Evolutionary conservation across 2,888 invertebrate genomes (phyloP), one percentile per base, ranked within the genome.

Genomic region (Lobophora halterata): DNA sequence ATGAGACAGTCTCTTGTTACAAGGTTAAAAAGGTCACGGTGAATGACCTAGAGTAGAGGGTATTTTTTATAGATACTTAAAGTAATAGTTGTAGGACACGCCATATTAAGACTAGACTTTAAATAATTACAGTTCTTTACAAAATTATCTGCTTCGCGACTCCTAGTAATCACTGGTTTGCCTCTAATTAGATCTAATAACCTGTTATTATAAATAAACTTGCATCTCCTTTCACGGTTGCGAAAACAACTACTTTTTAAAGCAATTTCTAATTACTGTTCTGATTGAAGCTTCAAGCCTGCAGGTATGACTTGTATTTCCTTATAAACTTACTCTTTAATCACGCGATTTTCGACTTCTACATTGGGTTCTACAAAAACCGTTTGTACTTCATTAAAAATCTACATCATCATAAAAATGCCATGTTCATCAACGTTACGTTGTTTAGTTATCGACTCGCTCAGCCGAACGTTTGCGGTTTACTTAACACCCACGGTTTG

Each of bases 21-120:
- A 73, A 76, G 73, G 79, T 78, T 77, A 62, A 65, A 74, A 69
- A 77, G 77, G 78, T 79, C 75, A 77, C 69, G 70, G 76, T 72
- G 64, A 74, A 72, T 72, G 76, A 79, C 72, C 78, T 51, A 35
- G 50, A 49, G 41, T 46, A 38, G n/a, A n/a, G n/a, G n/a, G n/a
- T n/a, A n/a, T n/a, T 59, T 58, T 68, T 67, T 69, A 65, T 61
- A 63, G 49, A 51, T 53, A 62, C 65, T 61, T 71, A 52, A 49
- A 58, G 61, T 65, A 63, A 73, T 67, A 48, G 62, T 49, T 43
- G 36, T 46, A 45, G 37, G 52, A 51, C 79, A 82, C 71, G 77
- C 80, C 33, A 73, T 52, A 33, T 40, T 50, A 57, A 51, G 31
- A 19, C 44, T 36, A 42, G 33, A 19, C 17, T 27, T 6, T 28